Evolutionary conservation across 2,797 vertebrate species (phyloP), one percentile per base, ranked within the genome.

Genomic region (Poecilia velifera): DNA sequence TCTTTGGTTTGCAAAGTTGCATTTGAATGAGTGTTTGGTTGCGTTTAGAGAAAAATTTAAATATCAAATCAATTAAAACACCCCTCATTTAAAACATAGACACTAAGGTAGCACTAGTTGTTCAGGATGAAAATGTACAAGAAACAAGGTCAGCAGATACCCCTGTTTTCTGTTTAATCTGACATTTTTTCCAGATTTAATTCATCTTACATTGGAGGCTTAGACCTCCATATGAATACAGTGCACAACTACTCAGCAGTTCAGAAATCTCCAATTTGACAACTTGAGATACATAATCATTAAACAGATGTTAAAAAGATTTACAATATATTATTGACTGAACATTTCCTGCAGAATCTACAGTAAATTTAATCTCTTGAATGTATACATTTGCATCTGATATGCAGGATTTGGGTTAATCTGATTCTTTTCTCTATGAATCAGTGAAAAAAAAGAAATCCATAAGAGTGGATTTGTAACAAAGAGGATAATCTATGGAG

Each of bases 391-490:
- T 45, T 14, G 39, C 66, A n/a, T 70, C 25, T 70, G 9, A 45
- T n/a, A 14, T 70, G 66, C 66, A 25, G 22, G 66, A 70, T 70
- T 45, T 70, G 39, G 41, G 39, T 70, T 70, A 45, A 25, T 70
- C 66, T 70, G 22, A 70, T 70, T 41, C 25, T 45, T 43, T n/a
- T 45, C 41, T 70, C 10, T 70, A 70, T 45, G 22, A 43, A 45
- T 43, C 22, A 45, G 25, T 45, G 39, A 3, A 70, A 70, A 70
- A 59, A 68, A 68, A 66, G 36, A 68, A 70, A 70, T 45, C 25
- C 66, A 45, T n/a, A 70, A 31, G 39, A 45, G 22, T 45, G 66
- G 39, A 45, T 70, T 70, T 70, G 22, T 45, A 70, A 45, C 14
- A 22, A 25, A 43, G 39, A 9, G 66, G 41, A 70, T 70, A 20